Evolutionary conservation across 2,797 vertebrate genomes (phyloP), one percentile per base, ranked within the genome.

Genomic region (Gymnothorax javanicus): DNA sequence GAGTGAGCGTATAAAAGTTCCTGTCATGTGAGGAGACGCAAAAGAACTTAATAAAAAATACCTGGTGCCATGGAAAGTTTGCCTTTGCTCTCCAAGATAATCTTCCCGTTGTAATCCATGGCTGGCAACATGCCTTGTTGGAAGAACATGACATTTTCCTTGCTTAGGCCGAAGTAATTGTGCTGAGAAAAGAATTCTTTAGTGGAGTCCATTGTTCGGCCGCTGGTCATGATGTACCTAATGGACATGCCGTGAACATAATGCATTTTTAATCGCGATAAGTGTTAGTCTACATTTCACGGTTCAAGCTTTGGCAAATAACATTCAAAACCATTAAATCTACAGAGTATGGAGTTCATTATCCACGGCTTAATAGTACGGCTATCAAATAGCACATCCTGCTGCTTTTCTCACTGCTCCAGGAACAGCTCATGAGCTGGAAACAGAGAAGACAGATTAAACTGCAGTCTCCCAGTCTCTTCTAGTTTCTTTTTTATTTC

Each of bases 151-250:
- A 99, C 89, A 0, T 97, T 96, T 91, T 96, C 94, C 90, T 97
- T 94, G 58, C 95, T 95, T 89, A 99, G 92, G 62, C 99, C 98
- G 89, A 99, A 99, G 91, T 97, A 97, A 57, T 89, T 93, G 90
- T 98, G 96, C 52, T 87, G 94, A 20, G 91, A 91, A 91, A 99
- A 99, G 93, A 97, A 99, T 0, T 97, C 96, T 91, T 95, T 94
- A 0, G 98, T 99, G 33, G 96, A 95, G 25, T 96, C 96, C 97
- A 99, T 98, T 1, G 98, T 99, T 86, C 98, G 95, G 52, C 98
- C 97, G 0, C 98, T 99, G 62, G 98, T 99, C 99, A 99, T 99
- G 86, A 99, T 99, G 93, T 99, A 99, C 99, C 99, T 99, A 88
- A 88, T 88, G 86, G 33, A 64, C 67, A 77, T 33, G 7, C 67